Percentiles rank a stretch among this genome's conserved stretches.
These are phyloP conservation scores for Matsumyia berberina DNA, from an alignment of 2,888 invertebrate species.

Conservation along the genomic window DNA sequence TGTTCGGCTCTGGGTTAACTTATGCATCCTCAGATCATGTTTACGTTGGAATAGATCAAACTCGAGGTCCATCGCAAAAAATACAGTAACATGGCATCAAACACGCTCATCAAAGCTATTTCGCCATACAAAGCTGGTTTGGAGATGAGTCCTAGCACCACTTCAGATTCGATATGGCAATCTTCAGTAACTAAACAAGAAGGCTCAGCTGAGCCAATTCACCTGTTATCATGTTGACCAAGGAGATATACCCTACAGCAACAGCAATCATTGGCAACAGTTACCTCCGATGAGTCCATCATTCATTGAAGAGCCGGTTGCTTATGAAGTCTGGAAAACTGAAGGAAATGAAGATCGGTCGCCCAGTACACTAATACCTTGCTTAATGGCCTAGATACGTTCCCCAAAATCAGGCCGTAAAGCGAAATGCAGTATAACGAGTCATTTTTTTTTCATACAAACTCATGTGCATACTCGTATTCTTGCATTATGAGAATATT, in stretches of 20 bases:
- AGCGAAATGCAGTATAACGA: too few species aligned
- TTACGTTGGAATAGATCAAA: slow-evolving; percentile 80
- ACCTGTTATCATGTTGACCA: slow-evolving; percentile 87
- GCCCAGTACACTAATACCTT: too few species aligned
- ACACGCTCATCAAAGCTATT: slow-evolving; percentile 80
- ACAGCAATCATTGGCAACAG: slow-evolving; percentile 77
- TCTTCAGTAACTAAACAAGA: slow-evolving; percentile 87
- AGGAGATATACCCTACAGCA: slow-evolving; percentile 77
- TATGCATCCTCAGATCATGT: slow-evolving; percentile 79
- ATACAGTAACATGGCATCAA: slow-evolving; percentile 83
- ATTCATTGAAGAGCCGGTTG: slow-evolving; percentile 78
- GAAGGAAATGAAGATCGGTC: slow-evolving; percentile 78
- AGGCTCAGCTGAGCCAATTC: slow-evolving; percentile 88
- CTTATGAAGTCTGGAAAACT: slow-evolving; percentile 79
- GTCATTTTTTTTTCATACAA: too few species aligned
- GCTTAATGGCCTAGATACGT: too few species aligned
- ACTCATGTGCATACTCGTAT: too few species aligned
- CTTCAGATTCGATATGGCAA: slow-evolving; percentile 85
- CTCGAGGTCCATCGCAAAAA: slow-evolving; percentile 84
- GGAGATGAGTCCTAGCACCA: slow-evolving; percentile 86
- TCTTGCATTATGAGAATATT: too few species aligned
- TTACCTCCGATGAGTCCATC: slow-evolving; percentile 78
- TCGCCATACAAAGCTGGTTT: slow-evolving; percentile 81
- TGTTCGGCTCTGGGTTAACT: slow-evolving; percentile 79
- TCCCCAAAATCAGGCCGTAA: too few species aligned